Evolutionary conservation across 2,888 invertebrate genomes (phyloP).

Genomic region (Trichopria drosophilae): DNA sequence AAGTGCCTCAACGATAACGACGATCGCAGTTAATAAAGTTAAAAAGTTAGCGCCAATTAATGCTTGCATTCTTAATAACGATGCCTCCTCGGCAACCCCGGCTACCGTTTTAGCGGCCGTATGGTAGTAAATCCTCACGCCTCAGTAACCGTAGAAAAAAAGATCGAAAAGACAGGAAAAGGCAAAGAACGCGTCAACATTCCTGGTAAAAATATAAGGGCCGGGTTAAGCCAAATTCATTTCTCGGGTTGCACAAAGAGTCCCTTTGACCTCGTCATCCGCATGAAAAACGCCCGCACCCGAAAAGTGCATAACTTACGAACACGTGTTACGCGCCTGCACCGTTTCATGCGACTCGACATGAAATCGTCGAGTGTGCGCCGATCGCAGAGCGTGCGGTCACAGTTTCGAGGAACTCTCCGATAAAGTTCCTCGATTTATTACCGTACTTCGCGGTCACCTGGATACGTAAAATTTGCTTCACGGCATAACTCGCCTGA

Average conservation of each 20-base stretch:
- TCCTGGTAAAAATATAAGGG: no score
- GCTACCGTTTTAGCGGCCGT: no score
- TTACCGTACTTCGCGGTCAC: slow-evolving; percentile 48
- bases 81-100: no score
- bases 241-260: slow-evolving; percentile 3
- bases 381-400: slow-evolving; percentile 27
- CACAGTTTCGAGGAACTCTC: slow-evolving; percentile 41
- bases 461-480: slow-evolving; percentile 30
- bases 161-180: no score
- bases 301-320: slow-evolving; percentile 38
- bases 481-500: slow-evolving; percentile 40
- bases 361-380: no score
- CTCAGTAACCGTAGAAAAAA: no score
- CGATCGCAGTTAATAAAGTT: no score
- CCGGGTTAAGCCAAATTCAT: slow-evolving; percentile 17
- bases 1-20: no score
- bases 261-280: slow-evolving; percentile 7
- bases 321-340: slow-evolving; percentile 8
- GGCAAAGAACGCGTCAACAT: no score
- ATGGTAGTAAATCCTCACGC: no score
- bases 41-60: no score
- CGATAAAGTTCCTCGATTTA: slow-evolving; percentile 54
- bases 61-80: no score
- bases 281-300: slow-evolving; percentile 1
- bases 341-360: not conserved